Evolutionary conservation across 2,797 vertebrate genomes (phyloP), one percentile per base, ranked within the genome.

Genomic region (Myiotriccus ornatus): DNA sequence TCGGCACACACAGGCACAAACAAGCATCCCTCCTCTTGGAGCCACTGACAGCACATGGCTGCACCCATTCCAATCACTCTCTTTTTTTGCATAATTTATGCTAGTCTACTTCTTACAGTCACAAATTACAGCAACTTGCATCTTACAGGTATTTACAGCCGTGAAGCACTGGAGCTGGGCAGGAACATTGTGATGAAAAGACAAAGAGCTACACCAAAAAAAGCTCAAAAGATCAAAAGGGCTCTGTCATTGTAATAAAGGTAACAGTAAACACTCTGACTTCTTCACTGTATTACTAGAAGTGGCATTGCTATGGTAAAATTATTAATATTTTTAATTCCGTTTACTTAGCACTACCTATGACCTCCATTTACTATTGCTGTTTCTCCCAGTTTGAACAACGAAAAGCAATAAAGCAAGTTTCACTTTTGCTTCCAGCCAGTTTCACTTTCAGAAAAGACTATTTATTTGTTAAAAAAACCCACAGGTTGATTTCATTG

Each of bases 371-470:
- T 93, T 90, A 67, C 63, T 91, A 86, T 70, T 81, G 59, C 55
- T 62, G 9, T 60, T 88, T 86, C 47, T 84, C 37, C 76, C 34
- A 55, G 74, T 76, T 69, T 46, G 47, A 92, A 93, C 47, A 88
- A 84, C 0, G 8, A 93, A 93, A 95, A 94, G 74, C 67, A 94
- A 94, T 92, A 96, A 93, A 91, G 12, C 39, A 79, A 89, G 55
- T 90, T 96, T 82, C 59, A 46, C 74, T 96, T 92, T 82, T 90
- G 67, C 87, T 94, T 91, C 82, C 73, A 91, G 92, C 41, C 34
- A 91, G 77, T 88, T 87, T 94, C 59, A 67, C 70, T 90, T 94
- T 86, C 74, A 90, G 84, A 87, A 93, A 91, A 95, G 32, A 70
- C 32, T 85, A 30, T 85, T 91, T 84, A 34, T 63, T 79, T 93